phyloP scores from a whole-genome alignment of 2,113 vertebrate genomes.

The Oreamnos americanus region DNA sequence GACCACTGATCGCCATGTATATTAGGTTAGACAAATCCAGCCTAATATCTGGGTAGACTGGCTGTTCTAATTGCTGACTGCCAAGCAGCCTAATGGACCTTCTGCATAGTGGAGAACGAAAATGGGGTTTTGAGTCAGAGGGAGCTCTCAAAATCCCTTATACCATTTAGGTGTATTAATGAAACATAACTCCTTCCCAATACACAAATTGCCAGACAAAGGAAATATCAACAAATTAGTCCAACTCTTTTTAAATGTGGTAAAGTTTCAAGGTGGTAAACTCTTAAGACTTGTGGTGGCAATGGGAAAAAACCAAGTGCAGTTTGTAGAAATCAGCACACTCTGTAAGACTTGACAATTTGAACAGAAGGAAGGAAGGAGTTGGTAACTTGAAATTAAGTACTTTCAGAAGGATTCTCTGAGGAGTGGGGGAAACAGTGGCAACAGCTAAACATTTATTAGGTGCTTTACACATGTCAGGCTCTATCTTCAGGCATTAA shows the following conservation, averaged over 20 bases:
- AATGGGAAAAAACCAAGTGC: neutral
- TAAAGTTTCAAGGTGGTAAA: conserved; percentile 8
- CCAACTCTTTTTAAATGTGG: neutral
- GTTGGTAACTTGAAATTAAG: neutral
- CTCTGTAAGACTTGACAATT: neutral
- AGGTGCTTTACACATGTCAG: neutral
- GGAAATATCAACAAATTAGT: conserved; percentile 24
- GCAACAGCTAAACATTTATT: neutral
- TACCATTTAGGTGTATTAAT: conserved; percentile 37
- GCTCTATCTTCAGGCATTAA: neutral
- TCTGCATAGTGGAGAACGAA: neutral
- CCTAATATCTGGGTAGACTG: neutral
- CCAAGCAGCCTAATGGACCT: neutral
- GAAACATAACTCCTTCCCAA: conserved; percentile 20
- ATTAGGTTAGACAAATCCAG: conserved; percentile 36
- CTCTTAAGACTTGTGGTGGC: neutral
- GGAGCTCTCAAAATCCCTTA: neutral
- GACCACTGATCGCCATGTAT: conserved; percentile 17
- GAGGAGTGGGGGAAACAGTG: neutral
- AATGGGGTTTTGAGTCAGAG: neutral
- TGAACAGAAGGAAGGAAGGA: neutral
- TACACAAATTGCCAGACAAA: conserved; percentile 23
- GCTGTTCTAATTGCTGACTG: neutral
- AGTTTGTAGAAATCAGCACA: conserved; percentile 26
- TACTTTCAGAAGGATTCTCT: neutral